Evolutionary conservation across 2,113 vertebrate genomes (phyloP), one percentile per base, ranked within the genome.

Genomic region (Nibea albiflora): DNA sequence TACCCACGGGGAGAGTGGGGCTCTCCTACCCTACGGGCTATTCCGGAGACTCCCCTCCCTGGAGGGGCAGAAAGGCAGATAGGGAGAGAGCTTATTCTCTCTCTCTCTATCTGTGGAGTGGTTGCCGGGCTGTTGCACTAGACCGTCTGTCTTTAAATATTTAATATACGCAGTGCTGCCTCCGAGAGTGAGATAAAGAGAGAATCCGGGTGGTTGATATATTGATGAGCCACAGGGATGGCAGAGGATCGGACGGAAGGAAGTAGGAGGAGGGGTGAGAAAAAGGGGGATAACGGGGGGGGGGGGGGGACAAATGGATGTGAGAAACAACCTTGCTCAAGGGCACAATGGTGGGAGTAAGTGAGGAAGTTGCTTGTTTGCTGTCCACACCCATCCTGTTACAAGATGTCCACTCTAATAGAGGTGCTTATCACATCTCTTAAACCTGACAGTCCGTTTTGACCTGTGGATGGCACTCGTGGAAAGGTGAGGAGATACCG

Each of bases 131-230:
- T 87, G 86, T 92, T 93, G 88, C 89, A 88, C 69, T 75, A 94
- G 84, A 82, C 60, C 16, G 73, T 66, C 85, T 90, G 67, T 69
- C 81, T 89, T 84, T 95, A 92, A 95, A 95, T 95, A 93, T 95
- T 95, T 95, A 84, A 95, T 94, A 90, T 75, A 60, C 73, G 52
- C 69, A 3, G 66, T 81, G 24, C 89, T 84, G 89, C 84, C 86
- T 91, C 89, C 17, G 68, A 91, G 85, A 85, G 80, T 2, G 78
- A 84, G 87, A 87, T 92, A 92, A 91, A 93, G 83, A 85, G 62
- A 73, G 90, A 90, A 92, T 90, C 84, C 84, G 86, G 85, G 83
- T 63, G 75, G 87, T 50, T 92, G 90, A 93, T 94, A 84, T 89
- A 89, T 91, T 86, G 91, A 92, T 90, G 85, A 92, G 85, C 88